Conservation (phyloP, 2,797 vertebrate species). For the Lateolabrax maculatus region DNA sequence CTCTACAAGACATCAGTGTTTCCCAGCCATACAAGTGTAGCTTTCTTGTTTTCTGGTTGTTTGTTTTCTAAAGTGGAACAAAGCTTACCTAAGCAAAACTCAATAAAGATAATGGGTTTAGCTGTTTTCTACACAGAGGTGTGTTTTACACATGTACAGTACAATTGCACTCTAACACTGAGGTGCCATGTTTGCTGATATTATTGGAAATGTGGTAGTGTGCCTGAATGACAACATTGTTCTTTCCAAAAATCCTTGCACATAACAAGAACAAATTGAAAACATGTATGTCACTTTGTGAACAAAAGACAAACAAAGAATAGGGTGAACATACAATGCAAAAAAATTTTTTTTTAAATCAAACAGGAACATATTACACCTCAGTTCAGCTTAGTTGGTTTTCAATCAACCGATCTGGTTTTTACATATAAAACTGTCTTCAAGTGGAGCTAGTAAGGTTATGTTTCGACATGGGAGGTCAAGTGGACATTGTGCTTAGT, state of each 20-base stretch:
- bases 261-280: not conserved
- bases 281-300: not conserved
- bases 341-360: no score
- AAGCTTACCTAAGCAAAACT: slow-evolving; percentile 78
- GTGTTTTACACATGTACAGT: slow-evolving; percentile 29
- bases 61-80: slow-evolving; percentile 75
- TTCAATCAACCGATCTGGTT: slow-evolving; percentile 8
- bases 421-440: slow-evolving; percentile 20
- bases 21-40: slow-evolving; percentile 65
- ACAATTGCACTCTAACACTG: slow-evolving; percentile 8
- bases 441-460: not conserved
- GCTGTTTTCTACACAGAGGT: slow-evolving; percentile 39
- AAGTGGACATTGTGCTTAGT: not conserved
- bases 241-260: not conserved
- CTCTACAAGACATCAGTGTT: slow-evolving; percentile 70
- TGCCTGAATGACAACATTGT: not conserved
- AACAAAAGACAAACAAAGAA: not conserved
- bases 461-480: slow-evolving; percentile 1
- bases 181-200: slow-evolving; percentile 11
- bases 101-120: slow-evolving; percentile 62
- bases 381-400: not conserved
- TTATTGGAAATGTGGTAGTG: not conserved
- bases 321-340: no score
- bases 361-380: not conserved
- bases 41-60: slow-evolving; percentile 71